These are phyloP conservation scores for Suillia variegata DNA, from an alignment of 2,888 invertebrate species.

Conservation along the genomic window DNA sequence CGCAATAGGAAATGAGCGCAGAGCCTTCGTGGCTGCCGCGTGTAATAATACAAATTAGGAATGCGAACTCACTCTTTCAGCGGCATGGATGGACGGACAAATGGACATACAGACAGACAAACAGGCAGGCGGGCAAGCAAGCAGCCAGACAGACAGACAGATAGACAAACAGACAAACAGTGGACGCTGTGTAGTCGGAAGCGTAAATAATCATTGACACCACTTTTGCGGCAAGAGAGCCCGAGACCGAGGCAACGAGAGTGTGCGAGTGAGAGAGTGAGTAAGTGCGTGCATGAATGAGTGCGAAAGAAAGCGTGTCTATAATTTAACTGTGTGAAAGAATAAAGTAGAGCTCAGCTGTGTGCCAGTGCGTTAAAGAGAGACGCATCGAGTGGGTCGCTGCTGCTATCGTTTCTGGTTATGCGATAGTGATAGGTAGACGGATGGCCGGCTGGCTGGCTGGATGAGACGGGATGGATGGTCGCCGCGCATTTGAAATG, in stretches of 20 bases:
- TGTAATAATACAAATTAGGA: neutral
- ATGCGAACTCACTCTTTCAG: neutral
- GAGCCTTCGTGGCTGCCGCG: neutral
- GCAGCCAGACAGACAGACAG: too few relatives aligned
- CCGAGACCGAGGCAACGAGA: neutral
- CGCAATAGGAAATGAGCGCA: neutral
- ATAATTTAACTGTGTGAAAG: too few relatives aligned
- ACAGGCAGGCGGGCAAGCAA: too few relatives aligned
- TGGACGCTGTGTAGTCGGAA: slow-evolving; percentile 18
- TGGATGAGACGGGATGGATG: too few relatives aligned
- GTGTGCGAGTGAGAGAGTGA: slow-evolving; percentile 4
- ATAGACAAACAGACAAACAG: too few relatives aligned
- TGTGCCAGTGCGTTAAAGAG: neutral
- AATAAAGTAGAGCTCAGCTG: too few relatives aligned
- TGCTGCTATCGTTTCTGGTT: neutral
- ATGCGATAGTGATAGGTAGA: slow-evolving; percentile 4
- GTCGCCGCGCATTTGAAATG: too few relatives aligned
- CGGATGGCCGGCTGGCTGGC: neutral
- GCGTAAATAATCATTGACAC: slow-evolving; percentile 14
- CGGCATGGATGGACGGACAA: neutral
- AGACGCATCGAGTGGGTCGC: neutral
- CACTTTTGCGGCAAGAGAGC: neutral
- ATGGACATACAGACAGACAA: too few relatives aligned
- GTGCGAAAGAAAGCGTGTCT: slow-evolving; percentile 5
- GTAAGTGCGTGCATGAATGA: too few relatives aligned